Percentiles rank a stretch among this genome's conserved stretches.
These are phyloP conservation scores for Buceros bicornis DNA, from an alignment of 2,797 vertebrate species.

Conservation along the genomic window DNA sequence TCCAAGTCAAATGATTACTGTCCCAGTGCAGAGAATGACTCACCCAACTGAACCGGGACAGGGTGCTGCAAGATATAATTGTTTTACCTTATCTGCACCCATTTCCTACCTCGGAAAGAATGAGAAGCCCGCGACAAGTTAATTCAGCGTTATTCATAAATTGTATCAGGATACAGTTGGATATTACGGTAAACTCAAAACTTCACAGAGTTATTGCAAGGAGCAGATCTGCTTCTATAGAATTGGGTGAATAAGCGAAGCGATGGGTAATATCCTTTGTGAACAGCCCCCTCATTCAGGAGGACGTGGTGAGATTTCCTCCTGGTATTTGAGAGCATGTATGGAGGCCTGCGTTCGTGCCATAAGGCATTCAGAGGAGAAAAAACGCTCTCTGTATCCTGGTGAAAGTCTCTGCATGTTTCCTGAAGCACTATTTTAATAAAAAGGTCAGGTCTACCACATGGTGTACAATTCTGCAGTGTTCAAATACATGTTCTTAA, in stretches of 20 bases:
- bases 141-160: neutral
- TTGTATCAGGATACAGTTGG: neutral
- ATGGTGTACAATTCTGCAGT: neutral
- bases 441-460: constrained; percentile 33
- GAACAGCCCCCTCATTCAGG: neutral
- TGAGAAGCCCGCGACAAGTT: neutral
- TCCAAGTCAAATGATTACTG: neutral
- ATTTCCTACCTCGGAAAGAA: neutral
- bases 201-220: neutral
- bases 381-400: constrained; percentile 1
- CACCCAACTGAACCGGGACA: neutral
- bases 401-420: constrained; percentile 14
- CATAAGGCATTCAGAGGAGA: neutral
- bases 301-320: neutral
- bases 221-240: neutral
- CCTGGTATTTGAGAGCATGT: fast-evolving
- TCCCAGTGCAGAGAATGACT: neutral
- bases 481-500: constrained; percentile 46
- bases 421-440: constrained; percentile 61
- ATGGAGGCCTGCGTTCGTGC: neutral
- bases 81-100: neutral
- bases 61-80: neutral
- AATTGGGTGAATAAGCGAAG: neutral
- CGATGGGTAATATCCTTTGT: neutral
- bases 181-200: neutral